Conservation (phyloP, 2,113 vertebrate species). For the Microtus montanus region DNA sequence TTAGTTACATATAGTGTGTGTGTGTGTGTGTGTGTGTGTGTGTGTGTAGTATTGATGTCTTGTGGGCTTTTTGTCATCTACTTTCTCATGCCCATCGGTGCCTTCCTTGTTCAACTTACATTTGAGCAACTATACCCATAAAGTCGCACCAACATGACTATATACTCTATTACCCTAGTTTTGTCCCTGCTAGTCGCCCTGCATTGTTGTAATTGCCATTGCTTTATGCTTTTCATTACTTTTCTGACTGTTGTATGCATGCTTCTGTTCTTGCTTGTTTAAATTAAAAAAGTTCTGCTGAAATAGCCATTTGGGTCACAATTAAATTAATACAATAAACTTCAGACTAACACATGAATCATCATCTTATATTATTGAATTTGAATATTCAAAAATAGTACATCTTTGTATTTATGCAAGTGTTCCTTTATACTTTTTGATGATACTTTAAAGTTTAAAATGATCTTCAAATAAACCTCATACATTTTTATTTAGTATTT, state of each 20-base stretch:
- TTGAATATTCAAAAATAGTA: slow-evolving; percentile 4
- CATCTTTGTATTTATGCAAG: slow-evolving; percentile 13
- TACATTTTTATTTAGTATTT: not conserved
- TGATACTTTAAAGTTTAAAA: slow-evolving; percentile 10
- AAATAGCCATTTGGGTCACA: slow-evolving; percentile 23
- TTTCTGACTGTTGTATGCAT: not conserved
- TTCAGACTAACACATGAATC: slow-evolving; percentile 7
- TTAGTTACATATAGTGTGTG: not conserved
- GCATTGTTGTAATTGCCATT: not conserved
- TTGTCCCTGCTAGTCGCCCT: not conserved
- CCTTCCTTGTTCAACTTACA: not conserved
- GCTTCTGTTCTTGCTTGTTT: slow-evolving; percentile 2
- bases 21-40: not conserved
- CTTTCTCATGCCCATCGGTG: not conserved
- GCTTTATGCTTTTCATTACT: not conserved
- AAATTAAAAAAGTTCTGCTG: slow-evolving; percentile 11
- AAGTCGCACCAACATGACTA: not conserved
- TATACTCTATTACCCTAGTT: not conserved
- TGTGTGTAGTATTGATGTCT: not conserved
- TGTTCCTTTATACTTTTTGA: slow-evolving; percentile 30
- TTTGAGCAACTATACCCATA: too few relatives aligned
- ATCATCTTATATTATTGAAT: not conserved
- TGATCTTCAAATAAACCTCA: slow-evolving; percentile 16
- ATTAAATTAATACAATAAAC: slow-evolving; percentile 14
- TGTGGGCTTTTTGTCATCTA: too few relatives aligned